phyloP scores from a whole-genome alignment of 2,113 vertebrate species.

The Chaetodon trifascialis region DNA sequence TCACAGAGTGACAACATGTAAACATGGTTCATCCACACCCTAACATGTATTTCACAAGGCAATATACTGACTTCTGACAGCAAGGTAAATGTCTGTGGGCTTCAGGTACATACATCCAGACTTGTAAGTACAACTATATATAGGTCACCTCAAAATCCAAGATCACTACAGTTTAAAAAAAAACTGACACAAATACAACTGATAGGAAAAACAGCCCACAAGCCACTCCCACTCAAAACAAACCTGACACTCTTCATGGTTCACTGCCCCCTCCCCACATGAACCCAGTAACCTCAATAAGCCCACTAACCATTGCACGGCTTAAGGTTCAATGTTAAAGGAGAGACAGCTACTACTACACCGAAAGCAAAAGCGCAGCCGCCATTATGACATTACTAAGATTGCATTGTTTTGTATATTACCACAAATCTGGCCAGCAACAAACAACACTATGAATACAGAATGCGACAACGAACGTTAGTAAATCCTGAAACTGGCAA shows the following conservation, averaged over 20 bases:
- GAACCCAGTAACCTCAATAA: constrained; percentile 57
- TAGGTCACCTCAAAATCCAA: constrained; percentile 7
- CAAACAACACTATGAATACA: not conserved
- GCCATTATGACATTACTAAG: not conserved
- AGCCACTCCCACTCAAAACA: constrained; percentile 26
- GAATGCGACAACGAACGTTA: not conserved
- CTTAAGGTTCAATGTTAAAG: not conserved
- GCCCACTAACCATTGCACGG: not conserved
- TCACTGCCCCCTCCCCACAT: constrained; percentile 31
- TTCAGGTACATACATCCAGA: not conserved
- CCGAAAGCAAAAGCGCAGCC: too few relatives aligned
- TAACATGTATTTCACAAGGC: not conserved
- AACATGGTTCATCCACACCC: not conserved
- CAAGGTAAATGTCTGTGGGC: not conserved
- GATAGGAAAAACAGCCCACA: not conserved
- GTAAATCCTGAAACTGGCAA: not conserved
- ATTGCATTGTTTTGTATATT: not conserved
- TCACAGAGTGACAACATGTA: not conserved
- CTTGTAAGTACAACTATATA: not conserved
- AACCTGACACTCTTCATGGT: constrained; percentile 15
- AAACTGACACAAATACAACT: not conserved
- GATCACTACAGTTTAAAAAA: not conserved
- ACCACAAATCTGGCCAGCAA: not conserved
- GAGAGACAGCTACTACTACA: not conserved
- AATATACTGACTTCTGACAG: not conserved